Base-by-base conservation (phyloP, 2,113 vertebrate genomes). In the Ictidomys tridecemlineatus region DNA sequence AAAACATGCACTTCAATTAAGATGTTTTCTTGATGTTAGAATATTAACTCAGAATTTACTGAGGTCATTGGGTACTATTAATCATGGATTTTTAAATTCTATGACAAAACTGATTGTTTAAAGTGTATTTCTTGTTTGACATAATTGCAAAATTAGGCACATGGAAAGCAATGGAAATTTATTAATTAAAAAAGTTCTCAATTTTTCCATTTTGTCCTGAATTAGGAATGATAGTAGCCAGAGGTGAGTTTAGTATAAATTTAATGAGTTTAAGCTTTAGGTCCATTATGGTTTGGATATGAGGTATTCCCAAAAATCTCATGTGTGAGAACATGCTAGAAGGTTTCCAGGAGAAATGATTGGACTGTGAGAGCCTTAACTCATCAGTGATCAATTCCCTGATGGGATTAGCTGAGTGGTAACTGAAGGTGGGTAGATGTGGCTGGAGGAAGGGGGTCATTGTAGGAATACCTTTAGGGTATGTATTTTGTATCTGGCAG, bases 31-130 rank as follows among this genome's bases (percentile, higher is more conserved):
- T 77, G 87, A 88, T 53, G 9, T 37, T 69, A 39, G 18, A 70
- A 88, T 63, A 74, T 93, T 74, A 74, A 85, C 53, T 85, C 42
- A 69, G 53, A 97, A 91, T 76, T 1, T 24, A 74, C 9, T 28
- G 4, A 65, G 1, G 28, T 67, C 53, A 61, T 24, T 78, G 17
- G 28, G 61, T 76, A 26, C 45, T 80, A 95, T 53, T 61, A 69
- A 94, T 32, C 8, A 70, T 92, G 2, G 12, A n/a, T 67, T 39
- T 94, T 45, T 94, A 51, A 85, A 8, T 79, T 93, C 12, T 32
- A 24, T 48, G 22, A 85, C 78, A 7, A 93, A 93, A 80, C 16
- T 51, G 22, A 86, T 0, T 63, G 11, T 83, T 82, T 90, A 80
- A 92, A 77, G 8, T 80, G 3, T 51, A 13, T 69, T 82, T 82